These are phyloP conservation scores for Myrmecophaga tridactyla DNA, from an alignment of 2,113 vertebrate genomes.

Conservation along the genomic window DNA sequence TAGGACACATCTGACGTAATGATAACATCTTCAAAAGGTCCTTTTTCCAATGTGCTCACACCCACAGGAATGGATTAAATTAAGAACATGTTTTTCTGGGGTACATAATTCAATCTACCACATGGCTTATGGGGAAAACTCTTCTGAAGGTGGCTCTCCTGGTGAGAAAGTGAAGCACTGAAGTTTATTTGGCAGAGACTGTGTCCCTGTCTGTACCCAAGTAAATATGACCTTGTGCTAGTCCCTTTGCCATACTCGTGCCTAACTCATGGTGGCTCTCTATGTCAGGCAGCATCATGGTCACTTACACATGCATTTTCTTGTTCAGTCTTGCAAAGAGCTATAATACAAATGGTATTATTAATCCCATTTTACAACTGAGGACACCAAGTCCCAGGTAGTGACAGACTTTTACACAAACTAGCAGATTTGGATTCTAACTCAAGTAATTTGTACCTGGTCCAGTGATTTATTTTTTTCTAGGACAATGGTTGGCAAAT, in stretches of 20 bases:
- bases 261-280: accelerated
- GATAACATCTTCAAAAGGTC: no score
- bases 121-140: neutral
- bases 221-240: neutral
- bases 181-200: neutral
- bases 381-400: neutral
- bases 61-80: no score
- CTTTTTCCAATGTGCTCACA: no score
- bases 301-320: neutral
- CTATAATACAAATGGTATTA: neutral
- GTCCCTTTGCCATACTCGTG: neutral
- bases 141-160: neutral
- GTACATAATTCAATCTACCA: no score
- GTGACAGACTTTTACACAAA: neutral
- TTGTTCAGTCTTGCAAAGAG: neutral
- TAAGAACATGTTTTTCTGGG: no score
- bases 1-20: no score
- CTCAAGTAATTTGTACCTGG: neutral
- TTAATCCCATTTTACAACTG: neutral
- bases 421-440: neutral
- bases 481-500: neutral
- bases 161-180: neutral
- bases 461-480: neutral
- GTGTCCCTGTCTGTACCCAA: neutral
- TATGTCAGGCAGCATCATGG: neutral